Conservation (phyloP, 2,797 vertebrate species). For the Meda fulgida region DNA sequence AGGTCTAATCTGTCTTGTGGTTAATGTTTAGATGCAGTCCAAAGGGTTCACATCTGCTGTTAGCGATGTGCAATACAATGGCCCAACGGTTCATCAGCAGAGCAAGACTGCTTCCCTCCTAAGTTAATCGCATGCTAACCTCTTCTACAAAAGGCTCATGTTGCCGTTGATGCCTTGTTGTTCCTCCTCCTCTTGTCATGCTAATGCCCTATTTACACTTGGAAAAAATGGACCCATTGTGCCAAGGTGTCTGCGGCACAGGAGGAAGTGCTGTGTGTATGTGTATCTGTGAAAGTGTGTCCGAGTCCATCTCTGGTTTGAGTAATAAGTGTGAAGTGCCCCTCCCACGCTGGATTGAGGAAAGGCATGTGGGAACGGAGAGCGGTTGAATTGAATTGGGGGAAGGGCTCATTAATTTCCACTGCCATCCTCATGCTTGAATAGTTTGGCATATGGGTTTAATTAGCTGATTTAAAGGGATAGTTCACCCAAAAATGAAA, state of each 20-base stretch:
- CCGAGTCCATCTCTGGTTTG: conserved; percentile 43
- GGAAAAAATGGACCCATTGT: conserved; percentile 56
- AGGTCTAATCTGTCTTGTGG: conserved; percentile 37
- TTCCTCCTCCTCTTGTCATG: conserved; percentile 61
- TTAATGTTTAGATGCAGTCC: conserved; percentile 54
- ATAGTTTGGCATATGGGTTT: conserved; percentile 53
- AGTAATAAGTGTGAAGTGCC: conserved; percentile 51
- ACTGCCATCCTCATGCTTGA: conserved; percentile 26
- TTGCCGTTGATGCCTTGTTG: conserved; percentile 59
- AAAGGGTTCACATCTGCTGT: conserved; percentile 52
- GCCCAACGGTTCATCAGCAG: conserved; percentile 39
- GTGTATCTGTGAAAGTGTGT: conserved; percentile 33
- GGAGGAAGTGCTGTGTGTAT: conserved; percentile 39
- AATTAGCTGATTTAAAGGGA: conserved; percentile 71
- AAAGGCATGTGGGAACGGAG: conserved; percentile 42
- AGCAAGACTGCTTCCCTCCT: conserved; percentile 43
- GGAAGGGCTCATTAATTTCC: conserved; percentile 50
- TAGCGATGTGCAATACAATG: neutral
- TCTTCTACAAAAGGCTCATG: conserved; percentile 57
- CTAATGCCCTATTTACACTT: conserved; percentile 63
- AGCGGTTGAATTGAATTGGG: conserved; percentile 26
- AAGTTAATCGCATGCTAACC: conserved; percentile 63
- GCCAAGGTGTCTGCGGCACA: conserved; percentile 19
- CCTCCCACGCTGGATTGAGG: conserved; percentile 37
- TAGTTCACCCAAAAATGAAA: neutral